These are phyloP conservation scores for Xiphophorus maculatus DNA, from an alignment of 2,113 vertebrate genomes.

Conservation along the genomic window DNA sequence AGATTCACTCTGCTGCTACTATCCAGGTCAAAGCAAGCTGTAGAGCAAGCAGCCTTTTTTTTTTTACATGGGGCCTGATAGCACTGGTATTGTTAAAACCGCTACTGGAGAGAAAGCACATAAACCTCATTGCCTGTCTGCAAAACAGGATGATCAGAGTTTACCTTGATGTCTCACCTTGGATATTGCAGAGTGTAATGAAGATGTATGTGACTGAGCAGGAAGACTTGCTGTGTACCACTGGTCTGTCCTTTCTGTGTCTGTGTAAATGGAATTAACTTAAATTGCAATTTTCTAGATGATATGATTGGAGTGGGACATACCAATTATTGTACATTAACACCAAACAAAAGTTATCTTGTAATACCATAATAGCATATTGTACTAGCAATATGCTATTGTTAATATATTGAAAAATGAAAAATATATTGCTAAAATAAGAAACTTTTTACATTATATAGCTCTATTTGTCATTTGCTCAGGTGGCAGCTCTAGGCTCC, in stretches of 20 bases:
- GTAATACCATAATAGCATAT: background rate
- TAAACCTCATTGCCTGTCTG: conserved; percentile 24
- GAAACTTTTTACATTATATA: no score
- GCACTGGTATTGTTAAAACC: conserved; percentile 39
- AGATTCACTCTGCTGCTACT: conserved; percentile 53
- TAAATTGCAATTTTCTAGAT: background rate
- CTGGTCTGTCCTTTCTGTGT: background rate
- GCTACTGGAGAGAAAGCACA: conserved; percentile 23
- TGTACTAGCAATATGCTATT: background rate
- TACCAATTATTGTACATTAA: background rate
- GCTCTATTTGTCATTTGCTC: background rate
- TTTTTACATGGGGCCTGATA: conserved; percentile 27
- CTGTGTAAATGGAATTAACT: conserved; percentile 17
- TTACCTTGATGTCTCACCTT: conserved; percentile 35
- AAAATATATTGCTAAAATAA: background rate
- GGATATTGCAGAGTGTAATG: conserved; percentile 23
- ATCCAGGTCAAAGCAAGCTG: conserved; percentile 31
- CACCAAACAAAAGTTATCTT: background rate
- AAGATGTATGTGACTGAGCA: conserved; percentile 45
- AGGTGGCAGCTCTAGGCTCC: background rate
- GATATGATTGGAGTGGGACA: background rate
- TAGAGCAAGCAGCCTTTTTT: conserved; percentile 16
- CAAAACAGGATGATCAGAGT: conserved; percentile 13
- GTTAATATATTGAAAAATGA: background rate
- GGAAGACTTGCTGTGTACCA: conserved; percentile 3